A percentile compares a stretch with the other conserved stretches of the same genome.
Conservation (phyloP, 2,797 vertebrate genomes). For the Erpetoichthys calabaricus region DNA sequence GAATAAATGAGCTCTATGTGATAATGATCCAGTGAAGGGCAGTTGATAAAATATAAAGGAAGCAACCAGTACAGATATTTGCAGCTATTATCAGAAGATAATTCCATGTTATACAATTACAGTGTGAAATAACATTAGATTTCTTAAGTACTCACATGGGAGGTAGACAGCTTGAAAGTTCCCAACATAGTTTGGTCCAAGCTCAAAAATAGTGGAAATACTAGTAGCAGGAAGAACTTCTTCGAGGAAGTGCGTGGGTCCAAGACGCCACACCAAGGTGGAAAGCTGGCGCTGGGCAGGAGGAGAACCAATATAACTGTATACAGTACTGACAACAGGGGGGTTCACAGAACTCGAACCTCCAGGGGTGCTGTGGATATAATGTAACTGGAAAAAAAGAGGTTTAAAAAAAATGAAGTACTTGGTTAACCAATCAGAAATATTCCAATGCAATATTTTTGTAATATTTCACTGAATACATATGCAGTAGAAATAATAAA, state of each 20-base stretch:
- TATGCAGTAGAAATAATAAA: neutral
- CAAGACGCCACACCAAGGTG: conserved; percentile 80
- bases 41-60: too few species aligned
- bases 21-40: too few species aligned
- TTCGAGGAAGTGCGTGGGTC: conserved; percentile 87
- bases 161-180: conserved; percentile 87
- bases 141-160: conserved; percentile 59
- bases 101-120: too few species aligned
- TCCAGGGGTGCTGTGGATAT: conserved; percentile 78
- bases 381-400: conserved; percentile 67
- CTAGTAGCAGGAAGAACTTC: conserved; percentile 78
- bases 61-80: too few species aligned
- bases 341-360: conserved; percentile 84
- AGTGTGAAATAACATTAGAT: too few species aligned
- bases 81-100: too few species aligned
- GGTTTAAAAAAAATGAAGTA: neutral
- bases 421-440: neutral
- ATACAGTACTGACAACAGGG: conserved; percentile 82
- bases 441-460: neutral
- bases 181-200: conserved; percentile 84
- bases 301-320: conserved; percentile 77
- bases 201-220: conserved; percentile 72
- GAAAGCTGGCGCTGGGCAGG: conserved; percentile 86
- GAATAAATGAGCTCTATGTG: too few species aligned
- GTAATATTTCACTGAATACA: neutral